Percentiles rank a stretch among this genome's conserved stretches.
Evolutionary conservation across 1,140 invertebrate genomes (phyloP).

Genomic region (Drosophila seguyi): DNA sequence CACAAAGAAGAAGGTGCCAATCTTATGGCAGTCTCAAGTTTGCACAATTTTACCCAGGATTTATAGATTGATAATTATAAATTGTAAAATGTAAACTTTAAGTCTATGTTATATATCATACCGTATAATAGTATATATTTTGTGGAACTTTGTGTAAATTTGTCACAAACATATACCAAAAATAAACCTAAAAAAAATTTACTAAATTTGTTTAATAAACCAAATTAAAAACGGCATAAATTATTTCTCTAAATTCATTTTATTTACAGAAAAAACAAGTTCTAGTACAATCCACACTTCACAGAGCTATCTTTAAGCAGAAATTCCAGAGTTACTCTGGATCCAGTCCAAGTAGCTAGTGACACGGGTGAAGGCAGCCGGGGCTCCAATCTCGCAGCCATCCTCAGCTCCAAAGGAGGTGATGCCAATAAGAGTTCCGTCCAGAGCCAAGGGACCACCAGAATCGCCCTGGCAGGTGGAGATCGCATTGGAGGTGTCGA

Average conservation of each 20-base stretch:
- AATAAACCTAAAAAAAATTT: too few species aligned
- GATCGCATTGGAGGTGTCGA: constrained; percentile 29
- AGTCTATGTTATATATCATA: too few species aligned
- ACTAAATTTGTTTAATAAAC: too few species aligned
- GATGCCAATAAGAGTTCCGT: constrained; percentile 72
- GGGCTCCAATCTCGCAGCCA: constrained; percentile 54
- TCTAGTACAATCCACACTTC: not conserved
- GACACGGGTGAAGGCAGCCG: constrained; percentile 86
- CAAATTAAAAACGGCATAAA: not conserved
- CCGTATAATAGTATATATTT: too few species aligned
- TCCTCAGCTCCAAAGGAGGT: constrained; percentile 76
- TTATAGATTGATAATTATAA: not conserved
- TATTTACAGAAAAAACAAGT: not conserved
- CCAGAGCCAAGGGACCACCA: constrained; percentile 48
- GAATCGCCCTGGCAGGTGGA: constrained; percentile 51
- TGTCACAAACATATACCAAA: too few species aligned
- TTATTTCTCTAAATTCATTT: not conserved
- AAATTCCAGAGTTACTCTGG: constrained; percentile 37
- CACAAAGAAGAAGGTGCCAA: not conserved
- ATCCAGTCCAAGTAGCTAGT: constrained; percentile 87
- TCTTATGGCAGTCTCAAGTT: not conserved
- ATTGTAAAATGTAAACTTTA: too few species aligned
- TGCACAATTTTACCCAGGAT: not conserved
- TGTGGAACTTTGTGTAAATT: too few species aligned
- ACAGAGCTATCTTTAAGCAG: not conserved